Evolutionary conservation across 2,797 vertebrate species (phyloP), one percentile per base, ranked within the genome.

Genomic region (Rhabdophis nuchalis): DNA sequence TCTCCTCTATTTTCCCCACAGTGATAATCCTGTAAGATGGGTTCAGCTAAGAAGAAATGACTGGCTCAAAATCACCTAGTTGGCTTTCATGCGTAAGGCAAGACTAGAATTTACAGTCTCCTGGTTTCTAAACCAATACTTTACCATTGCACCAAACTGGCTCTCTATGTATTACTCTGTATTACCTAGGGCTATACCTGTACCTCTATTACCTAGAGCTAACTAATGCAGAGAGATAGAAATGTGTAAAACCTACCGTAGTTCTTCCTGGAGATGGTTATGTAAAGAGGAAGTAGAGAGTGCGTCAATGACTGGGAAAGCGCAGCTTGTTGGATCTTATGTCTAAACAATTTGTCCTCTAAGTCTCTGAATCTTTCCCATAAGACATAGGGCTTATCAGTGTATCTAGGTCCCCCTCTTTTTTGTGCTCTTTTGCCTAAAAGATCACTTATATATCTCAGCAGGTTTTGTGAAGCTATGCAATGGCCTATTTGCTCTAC

Each of bases 371-470:
- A 92, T 57, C 13, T 68, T 89, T 58, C 53, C 58, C 36, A 58
- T 27, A 16, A 41, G 50, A 72, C 11, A 72, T 52, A 14, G 32
- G 0, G 32, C 60, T 90, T n/a, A 7, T 13, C 50, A 56, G 0
- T 20, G 12, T 91, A 68, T 93, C 94, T 85, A 89, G 93, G 91
- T 41, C 52, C 92, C 53, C 92, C 72, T 87, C 57, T 18, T 86
- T 85, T 41, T 82, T 85, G 85, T 72, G 29, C 23, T 88, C 32
- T 91, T 93, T 95, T 82, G 92, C 92, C 92, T 93, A 89, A 88
- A 93, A 96, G 89, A 72, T 88, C 91, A 90, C 88, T 95, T 95
- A 89, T 87, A 89, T 56, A 27, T 95, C 93, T 94, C 93, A 92
- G 86, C 88, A 93, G 91, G 86, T 94, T 96, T 95, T 91, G 61